phyloP scores from a whole-genome alignment of 2,797 vertebrate species.

The Pempheris klunzingeri region DNA sequence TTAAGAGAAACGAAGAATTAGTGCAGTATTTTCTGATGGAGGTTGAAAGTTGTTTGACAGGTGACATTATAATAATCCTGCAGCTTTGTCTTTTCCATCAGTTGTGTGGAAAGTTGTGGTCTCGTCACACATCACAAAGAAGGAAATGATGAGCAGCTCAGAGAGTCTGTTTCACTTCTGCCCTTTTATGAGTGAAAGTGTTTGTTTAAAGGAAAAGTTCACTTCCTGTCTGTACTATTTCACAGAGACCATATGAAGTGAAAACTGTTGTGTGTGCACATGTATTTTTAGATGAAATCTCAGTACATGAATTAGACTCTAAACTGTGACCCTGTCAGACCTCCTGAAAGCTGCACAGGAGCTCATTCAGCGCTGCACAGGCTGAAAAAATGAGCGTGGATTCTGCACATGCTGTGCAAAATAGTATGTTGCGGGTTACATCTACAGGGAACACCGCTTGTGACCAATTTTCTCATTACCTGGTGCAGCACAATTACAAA shows the following conservation, averaged over 20 bases:
- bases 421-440: conserved; percentile 75
- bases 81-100: conserved; percentile 43
- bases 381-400: conserved; percentile 61
- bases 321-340: conserved; percentile 56
- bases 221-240: conserved; percentile 11
- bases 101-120: conserved; percentile 45
- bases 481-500: conserved; percentile 85
- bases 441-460: conserved; percentile 81
- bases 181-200: conserved; percentile 41
- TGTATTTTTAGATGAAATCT: conserved; percentile 50
- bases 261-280: conserved; percentile 3
- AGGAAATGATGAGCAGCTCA: conserved; percentile 30
- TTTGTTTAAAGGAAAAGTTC: too few relatives aligned
- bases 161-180: conserved; percentile 9
- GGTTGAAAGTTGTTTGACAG: conserved; percentile 38
- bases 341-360: conserved; percentile 53
- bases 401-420: conserved; percentile 75
- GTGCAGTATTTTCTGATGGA: conserved; percentile 10
- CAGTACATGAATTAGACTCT: conserved; percentile 39
- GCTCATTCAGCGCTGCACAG: conserved; percentile 40
- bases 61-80: conserved; percentile 42
- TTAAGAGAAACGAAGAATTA: too few relatives aligned
- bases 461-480: conserved; percentile 86
- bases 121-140: conserved; percentile 43
- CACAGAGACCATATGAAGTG: conserved; percentile 9